These are phyloP conservation scores for Physella acuta DNA, from an alignment of 1,140 invertebrate species.

Conservation along the genomic window DNA sequence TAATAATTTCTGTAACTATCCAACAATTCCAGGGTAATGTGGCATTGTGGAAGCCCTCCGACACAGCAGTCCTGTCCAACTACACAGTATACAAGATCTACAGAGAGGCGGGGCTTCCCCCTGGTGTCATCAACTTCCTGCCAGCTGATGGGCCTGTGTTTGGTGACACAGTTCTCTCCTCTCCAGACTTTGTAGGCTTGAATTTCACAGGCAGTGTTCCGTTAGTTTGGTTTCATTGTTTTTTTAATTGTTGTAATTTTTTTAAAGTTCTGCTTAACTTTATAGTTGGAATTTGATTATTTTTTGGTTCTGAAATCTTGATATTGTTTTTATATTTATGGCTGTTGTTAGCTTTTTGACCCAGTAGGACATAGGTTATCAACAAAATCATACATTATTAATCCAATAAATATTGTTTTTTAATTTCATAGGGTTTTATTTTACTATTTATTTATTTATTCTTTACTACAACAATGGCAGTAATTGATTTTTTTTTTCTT, in stretches of 20 bases:
- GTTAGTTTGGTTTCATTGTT: conserved; percentile 62
- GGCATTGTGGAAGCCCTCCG: conserved; percentile 97
- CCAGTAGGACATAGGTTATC: too few species aligned
- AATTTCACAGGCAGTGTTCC: conserved; percentile 97
- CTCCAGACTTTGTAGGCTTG: conserved; percentile 84
- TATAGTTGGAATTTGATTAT: too few species aligned
- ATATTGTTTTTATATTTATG: too few species aligned
- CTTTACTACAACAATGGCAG: conserved; percentile 20
- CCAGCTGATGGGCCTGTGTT: conserved; percentile 93
- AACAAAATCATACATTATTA: too few species aligned
- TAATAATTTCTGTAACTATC: too few species aligned
- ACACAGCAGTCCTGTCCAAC: conserved; percentile 94
- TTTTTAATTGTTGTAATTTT: too few species aligned
- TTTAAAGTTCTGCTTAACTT: too few species aligned
- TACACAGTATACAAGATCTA: conserved; percentile 86
- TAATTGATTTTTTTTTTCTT: conserved; percentile 38
- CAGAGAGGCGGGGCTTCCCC: conserved; percentile 70
- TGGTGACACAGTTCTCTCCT: conserved; percentile 85
- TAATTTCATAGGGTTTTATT: too few species aligned
- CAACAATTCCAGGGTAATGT: conserved; percentile 78
- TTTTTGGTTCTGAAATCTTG: too few species aligned
- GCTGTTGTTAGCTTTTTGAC: too few species aligned
- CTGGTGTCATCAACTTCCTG: conserved; percentile 96
- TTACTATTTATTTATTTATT: too few species aligned
- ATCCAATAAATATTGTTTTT: too few species aligned